These are phyloP conservation scores for Corella eumyota DNA, from an alignment of 23 tunicate species.

Conservation along the genomic window DNA sequence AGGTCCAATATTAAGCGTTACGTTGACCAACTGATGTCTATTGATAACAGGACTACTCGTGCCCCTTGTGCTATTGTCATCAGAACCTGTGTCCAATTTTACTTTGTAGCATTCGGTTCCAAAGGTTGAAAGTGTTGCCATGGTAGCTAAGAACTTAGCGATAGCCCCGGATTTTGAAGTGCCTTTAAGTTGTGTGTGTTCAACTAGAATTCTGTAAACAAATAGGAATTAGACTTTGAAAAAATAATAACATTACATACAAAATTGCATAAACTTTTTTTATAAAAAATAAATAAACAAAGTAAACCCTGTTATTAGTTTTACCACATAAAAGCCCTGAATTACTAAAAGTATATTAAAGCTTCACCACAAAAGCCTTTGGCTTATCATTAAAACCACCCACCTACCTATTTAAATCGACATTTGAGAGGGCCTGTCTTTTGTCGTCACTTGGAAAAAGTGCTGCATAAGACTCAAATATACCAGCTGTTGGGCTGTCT, in stretches of 20 bases:
- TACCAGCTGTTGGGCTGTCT: neutral
- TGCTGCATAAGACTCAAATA: slow-evolving; percentile 13
- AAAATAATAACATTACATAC: too few species aligned
- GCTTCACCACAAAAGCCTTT: too few species aligned
- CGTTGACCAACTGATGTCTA: slow-evolving; percentile 5
- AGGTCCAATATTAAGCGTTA: slow-evolving; percentile 40
- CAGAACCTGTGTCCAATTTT: slow-evolving; percentile 17
- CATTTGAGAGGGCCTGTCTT: neutral
- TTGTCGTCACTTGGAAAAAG: slow-evolving; percentile 11
- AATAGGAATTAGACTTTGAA: too few species aligned
- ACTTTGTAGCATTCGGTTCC: slow-evolving; percentile 32
- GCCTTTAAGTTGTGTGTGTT: slow-evolving; percentile 17
- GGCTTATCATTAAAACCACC: too few species aligned
- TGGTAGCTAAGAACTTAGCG: slow-evolving; percentile 20
- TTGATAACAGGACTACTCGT: slow-evolving; percentile 6
- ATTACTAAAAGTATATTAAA: too few species aligned
- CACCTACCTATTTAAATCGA: neutral
- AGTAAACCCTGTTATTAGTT: too few species aligned
- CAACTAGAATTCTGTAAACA: slow-evolving; percentile 17
- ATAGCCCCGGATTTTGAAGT: slow-evolving; percentile 15
- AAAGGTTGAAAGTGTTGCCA: slow-evolving; percentile 28
- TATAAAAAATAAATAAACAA: too few species aligned
- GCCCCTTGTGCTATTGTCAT: neutral
- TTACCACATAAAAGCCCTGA: too few species aligned
- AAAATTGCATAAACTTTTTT: too few species aligned